Evolutionary conservation across 1,140 invertebrate species (phyloP).

Genomic region (Amyelois transitella): DNA sequence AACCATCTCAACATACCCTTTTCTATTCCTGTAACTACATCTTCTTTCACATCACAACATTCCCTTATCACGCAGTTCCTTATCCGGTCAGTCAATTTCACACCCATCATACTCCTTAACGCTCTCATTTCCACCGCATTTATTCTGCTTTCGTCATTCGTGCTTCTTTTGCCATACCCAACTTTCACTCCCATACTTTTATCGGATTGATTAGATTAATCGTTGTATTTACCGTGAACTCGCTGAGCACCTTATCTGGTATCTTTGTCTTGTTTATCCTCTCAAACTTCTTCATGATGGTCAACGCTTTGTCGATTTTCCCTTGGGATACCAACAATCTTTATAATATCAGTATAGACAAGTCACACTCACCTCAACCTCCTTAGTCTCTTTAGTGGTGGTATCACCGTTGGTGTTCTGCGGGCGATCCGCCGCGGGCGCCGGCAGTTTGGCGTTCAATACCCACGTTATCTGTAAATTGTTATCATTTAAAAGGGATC

Average conservation of each 20-base stretch:
- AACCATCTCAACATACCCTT: too few species aligned
- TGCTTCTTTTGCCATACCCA: too few species aligned
- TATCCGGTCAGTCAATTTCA: too few species aligned
- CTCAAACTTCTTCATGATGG: slow-evolving; percentile 86
- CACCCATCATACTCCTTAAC: too few species aligned
- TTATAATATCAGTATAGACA: background rate
- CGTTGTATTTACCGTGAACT: slow-evolving; percentile 79
- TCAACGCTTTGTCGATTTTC: slow-evolving; percentile 83
- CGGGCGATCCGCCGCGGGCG: background rate
- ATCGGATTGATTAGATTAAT: background rate
- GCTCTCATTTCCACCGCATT: too few species aligned
- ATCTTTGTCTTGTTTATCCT: slow-evolving; percentile 85
- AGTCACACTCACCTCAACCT: slow-evolving; percentile 21
- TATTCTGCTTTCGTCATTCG: too few species aligned
- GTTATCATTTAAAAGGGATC: background rate
- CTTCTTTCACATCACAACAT: too few species aligned
- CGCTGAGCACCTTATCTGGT: slow-evolving; percentile 80
- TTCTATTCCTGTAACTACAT: too few species aligned
- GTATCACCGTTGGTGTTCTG: slow-evolving; percentile 20
- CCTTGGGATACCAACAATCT: slow-evolving; percentile 90
- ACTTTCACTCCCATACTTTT: too few species aligned
- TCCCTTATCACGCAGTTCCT: too few species aligned
- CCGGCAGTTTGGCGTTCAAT: slow-evolving; percentile 32
- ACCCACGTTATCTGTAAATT: slow-evolving; percentile 56
- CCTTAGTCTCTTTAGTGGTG: slow-evolving; percentile 22